phyloP scores from a whole-genome alignment of 2,113 vertebrate genomes.

The Saguinus midas region DNA sequence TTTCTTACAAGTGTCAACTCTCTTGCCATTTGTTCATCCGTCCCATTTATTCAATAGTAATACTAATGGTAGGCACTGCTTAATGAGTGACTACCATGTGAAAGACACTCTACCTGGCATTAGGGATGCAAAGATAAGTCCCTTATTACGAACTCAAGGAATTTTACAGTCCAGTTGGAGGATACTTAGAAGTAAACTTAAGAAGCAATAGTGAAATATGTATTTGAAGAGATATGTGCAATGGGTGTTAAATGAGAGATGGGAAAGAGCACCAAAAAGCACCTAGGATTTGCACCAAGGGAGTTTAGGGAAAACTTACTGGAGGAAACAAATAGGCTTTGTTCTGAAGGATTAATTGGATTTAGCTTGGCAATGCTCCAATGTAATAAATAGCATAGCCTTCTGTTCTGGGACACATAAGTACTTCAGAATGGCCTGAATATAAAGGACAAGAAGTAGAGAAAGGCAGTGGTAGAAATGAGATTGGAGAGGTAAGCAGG shows the following conservation, averaged over 20 bases:
- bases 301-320: neutral
- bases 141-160: neutral
- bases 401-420: neutral
- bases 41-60: neutral
- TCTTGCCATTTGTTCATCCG: neutral
- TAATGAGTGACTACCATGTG: neutral
- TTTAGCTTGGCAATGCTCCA: slow-evolving; percentile 24
- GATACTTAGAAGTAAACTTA: neutral
- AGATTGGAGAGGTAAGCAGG: neutral
- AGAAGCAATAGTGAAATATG: neutral
- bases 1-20: neutral
- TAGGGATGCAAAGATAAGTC: neutral
- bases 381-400: neutral
- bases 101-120: neutral
- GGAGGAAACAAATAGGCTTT: neutral
- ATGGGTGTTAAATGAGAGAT: neutral
- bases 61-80: neutral
- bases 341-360: slow-evolving; percentile 26
- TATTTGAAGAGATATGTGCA: neutral
- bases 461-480: neutral
- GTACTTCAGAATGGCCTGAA: slow-evolving; percentile 10
- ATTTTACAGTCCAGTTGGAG: neutral
- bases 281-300: neutral
- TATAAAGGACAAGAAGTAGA: neutral
- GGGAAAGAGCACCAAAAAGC: neutral